These are phyloP conservation scores for Meda fulgida DNA, from an alignment of 2,797 vertebrate genomes.

Conservation along the genomic window DNA sequence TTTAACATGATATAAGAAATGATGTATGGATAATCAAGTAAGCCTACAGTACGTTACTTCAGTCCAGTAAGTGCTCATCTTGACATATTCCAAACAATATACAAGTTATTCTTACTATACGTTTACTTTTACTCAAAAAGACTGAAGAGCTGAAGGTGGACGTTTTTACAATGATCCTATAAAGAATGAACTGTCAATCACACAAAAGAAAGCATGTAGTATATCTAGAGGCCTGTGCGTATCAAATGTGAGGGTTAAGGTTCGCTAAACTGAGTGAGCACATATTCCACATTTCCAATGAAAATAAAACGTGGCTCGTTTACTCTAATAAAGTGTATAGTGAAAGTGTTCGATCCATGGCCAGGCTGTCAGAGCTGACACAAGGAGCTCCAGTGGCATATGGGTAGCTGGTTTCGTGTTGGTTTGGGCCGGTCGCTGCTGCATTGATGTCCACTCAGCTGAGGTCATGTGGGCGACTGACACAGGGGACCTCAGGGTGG, in stretches of 20 bases:
- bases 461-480: conserved; percentile 51
- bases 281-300: not conserved
- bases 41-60: not conserved
- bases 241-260: not conserved
- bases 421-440: no score
- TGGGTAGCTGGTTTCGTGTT: conserved; percentile 71
- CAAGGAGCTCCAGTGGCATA: conserved; percentile 71
- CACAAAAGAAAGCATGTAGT: not conserved
- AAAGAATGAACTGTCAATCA: not conserved
- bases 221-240: not conserved
- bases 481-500: conserved; percentile 53
- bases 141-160: not conserved
- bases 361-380: conserved; percentile 53
- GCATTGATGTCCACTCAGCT: conserved; percentile 55
- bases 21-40: not conserved
- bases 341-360: conserved; percentile 23
- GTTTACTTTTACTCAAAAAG: no score
- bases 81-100: not conserved
- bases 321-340: not conserved
- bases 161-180: not conserved
- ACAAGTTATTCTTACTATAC: not conserved
- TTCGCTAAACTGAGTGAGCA: not conserved
- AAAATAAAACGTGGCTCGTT: not conserved
- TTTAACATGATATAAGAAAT: not conserved
- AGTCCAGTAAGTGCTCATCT: not conserved